phyloP scores from a whole-genome alignment of 2,888 invertebrate genomes.

The Pyrrhia umbra region DNA sequence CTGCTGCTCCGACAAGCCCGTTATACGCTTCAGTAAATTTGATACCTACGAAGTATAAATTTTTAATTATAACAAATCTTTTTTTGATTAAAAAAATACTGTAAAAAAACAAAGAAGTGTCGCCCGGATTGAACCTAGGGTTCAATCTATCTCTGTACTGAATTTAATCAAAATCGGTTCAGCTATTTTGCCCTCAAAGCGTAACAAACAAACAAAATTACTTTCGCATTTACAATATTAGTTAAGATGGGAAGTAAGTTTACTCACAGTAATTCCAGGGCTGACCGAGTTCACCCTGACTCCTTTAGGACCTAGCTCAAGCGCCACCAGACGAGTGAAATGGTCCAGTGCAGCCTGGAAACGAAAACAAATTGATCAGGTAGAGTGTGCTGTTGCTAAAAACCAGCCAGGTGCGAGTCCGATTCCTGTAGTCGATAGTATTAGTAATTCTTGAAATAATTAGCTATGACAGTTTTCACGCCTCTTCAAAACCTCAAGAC shows the following conservation, averaged over 20 bases:
- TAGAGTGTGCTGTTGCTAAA: no score
- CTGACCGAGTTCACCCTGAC: conserved; percentile 93
- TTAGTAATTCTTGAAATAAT: neutral
- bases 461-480: neutral
- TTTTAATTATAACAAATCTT: neutral
- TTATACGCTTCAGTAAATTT: conserved; percentile 51
- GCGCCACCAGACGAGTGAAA: conserved; percentile 90
- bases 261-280: conserved; percentile 18
- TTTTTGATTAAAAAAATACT: no score
- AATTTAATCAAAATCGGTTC: no score
- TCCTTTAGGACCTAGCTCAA: conserved; percentile 90
- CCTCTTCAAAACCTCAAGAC: neutral
- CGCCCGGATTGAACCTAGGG: conserved; percentile 89
- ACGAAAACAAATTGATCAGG: neutral
- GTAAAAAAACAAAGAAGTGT: no score
- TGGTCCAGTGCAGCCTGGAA: conserved; percentile 73
- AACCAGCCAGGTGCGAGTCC: no score
- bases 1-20: conserved; percentile 51
- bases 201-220: no score
- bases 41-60: conserved; percentile 37
- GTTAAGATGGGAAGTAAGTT: no score
- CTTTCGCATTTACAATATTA: no score
- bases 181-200: no score
- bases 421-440: no score
- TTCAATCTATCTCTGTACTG: no score